Evolutionary conservation across 2,888 invertebrate genomes (phyloP).

Genomic region (Atherix ibis): DNA sequence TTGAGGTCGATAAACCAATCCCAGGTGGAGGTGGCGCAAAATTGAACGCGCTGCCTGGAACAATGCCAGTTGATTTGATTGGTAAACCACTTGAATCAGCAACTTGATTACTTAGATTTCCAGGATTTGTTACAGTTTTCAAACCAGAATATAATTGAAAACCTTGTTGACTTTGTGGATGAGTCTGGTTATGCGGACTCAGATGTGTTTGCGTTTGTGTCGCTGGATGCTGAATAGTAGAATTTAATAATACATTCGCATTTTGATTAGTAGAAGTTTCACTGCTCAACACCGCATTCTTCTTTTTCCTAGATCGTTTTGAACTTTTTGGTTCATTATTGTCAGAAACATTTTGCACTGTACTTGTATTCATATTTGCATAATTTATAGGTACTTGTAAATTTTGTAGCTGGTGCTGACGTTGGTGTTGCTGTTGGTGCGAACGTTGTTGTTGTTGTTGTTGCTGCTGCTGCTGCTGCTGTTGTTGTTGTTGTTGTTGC

Average conservation of each 20-base stretch:
- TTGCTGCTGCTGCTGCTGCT: constrained; percentile 10
- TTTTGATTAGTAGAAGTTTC: constrained; percentile 9
- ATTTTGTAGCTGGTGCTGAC: constrained; percentile 10
- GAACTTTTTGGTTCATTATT: neutral
- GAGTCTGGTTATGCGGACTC: constrained; percentile 18
- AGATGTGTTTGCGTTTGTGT: constrained; percentile 13
- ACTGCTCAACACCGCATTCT: constrained; percentile 2
- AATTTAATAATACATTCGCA: constrained; percentile 19
- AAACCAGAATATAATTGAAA: constrained; percentile 44
- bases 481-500: constrained; percentile 8
- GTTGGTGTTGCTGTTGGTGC: constrained; percentile 8
- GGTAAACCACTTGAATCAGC: constrained; percentile 36
- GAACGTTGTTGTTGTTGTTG: constrained; percentile 11
- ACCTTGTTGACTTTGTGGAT: constrained; percentile 22
- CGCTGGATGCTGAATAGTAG: constrained; percentile 20
- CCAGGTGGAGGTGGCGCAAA: constrained; percentile 54
- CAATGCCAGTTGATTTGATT: constrained; percentile 46
- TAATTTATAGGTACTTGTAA: neutral
- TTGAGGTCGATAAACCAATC: constrained; percentile 38
- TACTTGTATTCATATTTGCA: too few relatives aligned
- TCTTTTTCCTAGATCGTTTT: constrained; percentile 6
- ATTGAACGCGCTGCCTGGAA: constrained; percentile 71
- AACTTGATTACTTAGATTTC: constrained; percentile 10
- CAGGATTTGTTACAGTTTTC: constrained; percentile 26
- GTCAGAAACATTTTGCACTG: neutral